A percentile compares a stretch with the other conserved stretches of the same genome.
These are phyloP conservation scores for Rhorus exstirpatorius DNA, from an alignment of 2,888 invertebrate genomes.

Conservation along the genomic window DNA sequence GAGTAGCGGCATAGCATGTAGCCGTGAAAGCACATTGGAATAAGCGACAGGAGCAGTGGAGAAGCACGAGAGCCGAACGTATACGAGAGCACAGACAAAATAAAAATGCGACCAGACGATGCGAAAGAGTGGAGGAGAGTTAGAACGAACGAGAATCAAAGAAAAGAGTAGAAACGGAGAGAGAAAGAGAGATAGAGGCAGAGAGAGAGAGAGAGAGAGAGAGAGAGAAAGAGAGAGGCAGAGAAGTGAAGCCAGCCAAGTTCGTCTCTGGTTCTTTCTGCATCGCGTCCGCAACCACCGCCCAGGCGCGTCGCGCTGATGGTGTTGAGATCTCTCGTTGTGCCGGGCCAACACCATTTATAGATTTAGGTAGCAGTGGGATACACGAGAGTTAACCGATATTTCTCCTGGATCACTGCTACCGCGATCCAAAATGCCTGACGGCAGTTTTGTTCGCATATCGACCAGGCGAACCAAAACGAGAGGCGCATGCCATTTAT, in stretches of 20 bases:
- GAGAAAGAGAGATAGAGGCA: conserved; percentile 40
- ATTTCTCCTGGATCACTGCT: conserved; percentile 64
- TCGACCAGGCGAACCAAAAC: conserved; percentile 54
- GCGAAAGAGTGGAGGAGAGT: conserved; percentile 69
- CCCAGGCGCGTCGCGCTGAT: conserved; percentile 45
- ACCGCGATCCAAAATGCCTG: conserved; percentile 64
- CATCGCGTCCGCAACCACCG: conserved; percentile 52
- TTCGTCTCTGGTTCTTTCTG: conserved; percentile 74
- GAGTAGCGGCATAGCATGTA: conserved; percentile 72
- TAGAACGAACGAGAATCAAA: conserved; percentile 61
- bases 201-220: conserved; percentile 55
- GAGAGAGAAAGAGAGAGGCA: conserved; percentile 50
- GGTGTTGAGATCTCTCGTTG: conserved; percentile 60
- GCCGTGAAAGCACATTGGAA: conserved; percentile 47
- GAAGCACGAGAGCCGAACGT: conserved; percentile 43
- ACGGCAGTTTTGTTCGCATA: conserved; percentile 63
- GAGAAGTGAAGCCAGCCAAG: conserved; percentile 74
- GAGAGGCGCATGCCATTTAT: conserved; percentile 78
- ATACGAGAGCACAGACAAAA: conserved; percentile 82
- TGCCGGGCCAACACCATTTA: conserved; percentile 28
- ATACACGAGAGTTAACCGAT: conserved; percentile 71
- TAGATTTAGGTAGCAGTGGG: conserved; percentile 24
- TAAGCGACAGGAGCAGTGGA: conserved; percentile 48
- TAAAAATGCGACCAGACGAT: conserved; percentile 79
- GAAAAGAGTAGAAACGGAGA: conserved; percentile 36